Evolutionary conservation across 2,888 invertebrate species (phyloP), one percentile per base, ranked within the genome.

Genomic region (Caenorhabditis zanzibari): DNA sequence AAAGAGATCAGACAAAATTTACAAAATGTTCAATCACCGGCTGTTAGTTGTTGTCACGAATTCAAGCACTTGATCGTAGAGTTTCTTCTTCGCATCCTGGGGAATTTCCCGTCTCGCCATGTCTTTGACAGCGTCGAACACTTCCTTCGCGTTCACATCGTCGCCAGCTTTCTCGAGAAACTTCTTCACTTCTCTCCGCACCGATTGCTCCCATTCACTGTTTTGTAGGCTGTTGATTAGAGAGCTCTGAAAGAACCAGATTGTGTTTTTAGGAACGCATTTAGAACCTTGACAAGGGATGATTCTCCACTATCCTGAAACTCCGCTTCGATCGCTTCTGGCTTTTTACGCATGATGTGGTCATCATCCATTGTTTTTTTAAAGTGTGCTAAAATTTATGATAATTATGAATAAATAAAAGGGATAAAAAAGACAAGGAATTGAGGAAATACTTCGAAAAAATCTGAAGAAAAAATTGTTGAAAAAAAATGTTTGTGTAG

Each of bases 111-210:
- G 64, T 44, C 84, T 38, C 9, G 80, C 80, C 59, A 72, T 66
- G 47, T 84, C 84, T 28, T 84, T 84, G 24, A 84, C 84, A 0
- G 84, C 80, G 35, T 84, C 84, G 58, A 84, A 84, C 14, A 71
- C 80, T 26, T 84, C 84, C 49, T 81, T 75, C 7, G 72, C 49
- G 5, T 38, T 76, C 19, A 73, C 76, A 35, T 80, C 52, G 49
- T 84, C 84, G 9, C 76, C 80, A 41, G 80, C 71, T 54, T 75
- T 76, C 84, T 69, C 74, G 12, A 83, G 47, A 19, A 74, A 79
- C 52, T 79, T 68, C 16, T 83, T 83, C 12, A 83, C 73, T 71
- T 79, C 83, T 52, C 47, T 64, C 47, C 83, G 52, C 38, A 83
- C 83, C 6, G 79, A 28, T 14, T 38, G 22, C 32, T 83, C 83